Evolutionary conservation across 2,113 vertebrate genomes (phyloP).

Genomic region (Brachyhypopomus occidentalis): DNA sequence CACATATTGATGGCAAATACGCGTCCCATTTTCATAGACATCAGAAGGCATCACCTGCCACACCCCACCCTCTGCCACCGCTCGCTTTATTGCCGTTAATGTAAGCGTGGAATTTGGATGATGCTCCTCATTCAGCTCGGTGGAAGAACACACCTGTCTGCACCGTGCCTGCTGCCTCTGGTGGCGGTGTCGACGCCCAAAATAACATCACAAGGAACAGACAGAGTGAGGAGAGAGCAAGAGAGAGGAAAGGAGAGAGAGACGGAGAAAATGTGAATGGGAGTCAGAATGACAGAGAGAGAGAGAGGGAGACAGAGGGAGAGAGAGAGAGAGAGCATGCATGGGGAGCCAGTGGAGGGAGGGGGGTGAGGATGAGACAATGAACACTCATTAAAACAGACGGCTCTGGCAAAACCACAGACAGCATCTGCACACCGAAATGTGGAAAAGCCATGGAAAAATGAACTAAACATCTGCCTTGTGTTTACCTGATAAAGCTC

Average conservation of each 20-base stretch:
- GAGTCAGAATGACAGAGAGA: background rate
- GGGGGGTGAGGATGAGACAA: background rate
- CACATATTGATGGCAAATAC: conserved; percentile 21
- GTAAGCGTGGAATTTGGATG: conserved; percentile 33
- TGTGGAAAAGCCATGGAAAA: conserved; percentile 24
- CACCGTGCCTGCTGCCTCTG: conserved; percentile 42
- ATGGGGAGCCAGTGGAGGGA: background rate
- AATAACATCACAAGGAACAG: conserved; percentile 56
- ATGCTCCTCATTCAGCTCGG: conserved; percentile 49
- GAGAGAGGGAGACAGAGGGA: background rate
- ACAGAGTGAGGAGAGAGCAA: background rate
- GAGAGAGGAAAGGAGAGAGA: conserved; percentile 2
- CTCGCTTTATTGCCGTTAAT: conserved; percentile 55
- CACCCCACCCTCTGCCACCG: background rate
- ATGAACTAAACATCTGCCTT: conserved; percentile 41
- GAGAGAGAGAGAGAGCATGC: background rate
- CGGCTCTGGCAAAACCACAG: conserved; percentile 2
- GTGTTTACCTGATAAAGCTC: conserved; percentile 54
- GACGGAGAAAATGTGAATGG: background rate
- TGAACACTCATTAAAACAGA: background rate
- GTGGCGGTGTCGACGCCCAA: conserved; percentile 50
- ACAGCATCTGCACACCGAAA: background rate
- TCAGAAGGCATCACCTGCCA: background rate
- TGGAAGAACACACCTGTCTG: conserved; percentile 42
- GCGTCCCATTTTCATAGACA: conserved; percentile 29